Base-by-base conservation (phyloP, 2,888 invertebrate species). In the Lithophane ornitopus region DNA sequence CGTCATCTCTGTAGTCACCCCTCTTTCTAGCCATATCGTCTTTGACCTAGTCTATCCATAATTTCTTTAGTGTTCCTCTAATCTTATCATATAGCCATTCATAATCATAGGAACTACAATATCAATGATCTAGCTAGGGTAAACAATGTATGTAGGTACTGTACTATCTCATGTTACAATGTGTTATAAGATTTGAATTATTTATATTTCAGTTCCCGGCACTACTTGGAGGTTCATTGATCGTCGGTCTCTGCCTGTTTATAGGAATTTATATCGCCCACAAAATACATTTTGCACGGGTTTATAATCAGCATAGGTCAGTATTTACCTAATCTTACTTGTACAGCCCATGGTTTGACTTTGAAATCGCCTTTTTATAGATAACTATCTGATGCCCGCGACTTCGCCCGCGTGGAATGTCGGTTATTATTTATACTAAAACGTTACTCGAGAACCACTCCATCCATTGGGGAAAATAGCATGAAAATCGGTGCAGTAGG, bases 251-350 rank as follows among this genome's bases (percentile, higher is more conserved):
- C 34, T 89, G 86, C 41, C 49, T 93, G 26, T 90, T 91, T 62
- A 84, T 87, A 14, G 74, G 89, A 26, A 90, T 93, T 69, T 93
- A 91, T 76, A 71, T 91, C 3, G 80, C 86, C 16, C 91, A 93
- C 62, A 92, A 90, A 82, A 84, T 92, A 28, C 85, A 92, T 78
- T 92, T 90, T 52, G 79, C 86, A 8, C 86, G 89, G 69, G 84
- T 91, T 16, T 72, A 74, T 49, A 84, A 71, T 52, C 84, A 76
- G 14, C 68, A 83, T 12, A 78, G 78, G 86, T 83, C 39, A 83
- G 83, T 78, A 85, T 59, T 44, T n/a, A 41, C 6, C 3, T 3
- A 44, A 26, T 63, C 12, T 56, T 74, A 56, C 19, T 72, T 26
- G 11, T 41, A 52, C 41, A 39, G 39, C 34, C 34, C 34, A 39